Percentiles rank a stretch among this genome's conserved stretches.
Evolutionary conservation across 2,113 vertebrate species (phyloP).

Genomic region (Gila orcuttii): DNA sequence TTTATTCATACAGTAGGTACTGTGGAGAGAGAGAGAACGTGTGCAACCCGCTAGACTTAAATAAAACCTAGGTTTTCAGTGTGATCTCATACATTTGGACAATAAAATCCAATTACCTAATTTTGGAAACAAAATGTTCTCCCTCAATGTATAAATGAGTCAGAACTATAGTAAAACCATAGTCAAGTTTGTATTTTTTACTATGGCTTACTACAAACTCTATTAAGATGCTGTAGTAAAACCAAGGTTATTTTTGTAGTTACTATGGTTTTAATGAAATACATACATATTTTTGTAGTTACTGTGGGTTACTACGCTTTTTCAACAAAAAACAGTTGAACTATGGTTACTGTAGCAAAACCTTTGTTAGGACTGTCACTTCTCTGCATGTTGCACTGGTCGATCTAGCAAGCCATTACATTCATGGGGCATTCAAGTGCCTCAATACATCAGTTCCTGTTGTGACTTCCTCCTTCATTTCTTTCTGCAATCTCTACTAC

Average conservation of each 20-base stretch:
- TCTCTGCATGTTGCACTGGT: background rate
- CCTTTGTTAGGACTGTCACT: background rate
- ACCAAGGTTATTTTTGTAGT: background rate
- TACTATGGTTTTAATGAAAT: background rate
- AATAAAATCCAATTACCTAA: background rate
- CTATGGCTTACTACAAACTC: background rate
- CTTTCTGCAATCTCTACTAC: background rate
- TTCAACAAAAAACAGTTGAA: background rate
- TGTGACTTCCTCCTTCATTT: background rate
- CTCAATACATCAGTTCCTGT: constrained; percentile 42
- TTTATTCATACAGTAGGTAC: background rate
- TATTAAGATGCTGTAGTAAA: background rate
- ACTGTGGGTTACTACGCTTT: background rate
- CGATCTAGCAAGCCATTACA: constrained; percentile 37
- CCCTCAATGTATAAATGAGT: background rate
- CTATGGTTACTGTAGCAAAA: background rate
- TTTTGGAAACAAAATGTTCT: background rate
- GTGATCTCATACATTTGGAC: background rate
- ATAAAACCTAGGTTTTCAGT: background rate
- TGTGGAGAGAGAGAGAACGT: background rate
- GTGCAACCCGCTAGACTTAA: background rate
- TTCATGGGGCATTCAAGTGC: constrained; percentile 67
- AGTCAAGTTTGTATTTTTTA: background rate
- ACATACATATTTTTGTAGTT: too few species aligned
- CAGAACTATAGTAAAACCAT: background rate